Conservation (phyloP, 30 jellyfish, hydroid and myxozoan species). For the Aurelia coerulea region DNA sequence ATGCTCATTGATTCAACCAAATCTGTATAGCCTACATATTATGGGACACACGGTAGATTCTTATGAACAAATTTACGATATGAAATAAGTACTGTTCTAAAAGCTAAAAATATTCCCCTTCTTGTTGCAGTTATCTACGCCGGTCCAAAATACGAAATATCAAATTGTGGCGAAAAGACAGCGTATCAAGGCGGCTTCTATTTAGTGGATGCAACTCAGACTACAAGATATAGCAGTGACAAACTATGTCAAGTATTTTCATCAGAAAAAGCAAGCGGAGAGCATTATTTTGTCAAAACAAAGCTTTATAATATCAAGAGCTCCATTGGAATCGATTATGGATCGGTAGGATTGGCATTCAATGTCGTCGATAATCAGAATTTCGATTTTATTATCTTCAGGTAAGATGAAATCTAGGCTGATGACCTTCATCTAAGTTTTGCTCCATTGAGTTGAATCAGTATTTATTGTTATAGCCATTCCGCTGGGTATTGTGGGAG, state of each 20-base stretch:
- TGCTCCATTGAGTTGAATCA: too few relatives aligned
- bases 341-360: conserved; percentile 81
- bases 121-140: not conserved
- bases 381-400: conserved; percentile 69
- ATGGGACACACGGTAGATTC: too few relatives aligned
- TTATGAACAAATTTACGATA: too few relatives aligned
- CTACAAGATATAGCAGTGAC: conserved; percentile 14
- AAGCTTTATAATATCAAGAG: conserved; percentile 55
- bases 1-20: too few relatives aligned
- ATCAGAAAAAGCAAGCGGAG: not conserved
- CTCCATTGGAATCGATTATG: conserved; percentile 55
- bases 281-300: conserved; percentile 54
- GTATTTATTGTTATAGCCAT: too few relatives aligned
- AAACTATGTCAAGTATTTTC: conserved; percentile 48
- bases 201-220: conserved; percentile 51
- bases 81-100: too few relatives aligned
- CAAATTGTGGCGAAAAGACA: conserved; percentile 68
- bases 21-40: too few relatives aligned
- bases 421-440: too few relatives aligned
- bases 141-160: conserved; percentile 23
- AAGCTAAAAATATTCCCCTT: too few relatives aligned
- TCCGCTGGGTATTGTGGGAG: too few relatives aligned
- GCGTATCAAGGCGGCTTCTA: conserved; percentile 7
- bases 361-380: conserved; percentile 53
- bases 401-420: conserved; percentile 30